Conservation (phyloP, 2,797 vertebrate genomes). For the Manis pentadactyla region DNA sequence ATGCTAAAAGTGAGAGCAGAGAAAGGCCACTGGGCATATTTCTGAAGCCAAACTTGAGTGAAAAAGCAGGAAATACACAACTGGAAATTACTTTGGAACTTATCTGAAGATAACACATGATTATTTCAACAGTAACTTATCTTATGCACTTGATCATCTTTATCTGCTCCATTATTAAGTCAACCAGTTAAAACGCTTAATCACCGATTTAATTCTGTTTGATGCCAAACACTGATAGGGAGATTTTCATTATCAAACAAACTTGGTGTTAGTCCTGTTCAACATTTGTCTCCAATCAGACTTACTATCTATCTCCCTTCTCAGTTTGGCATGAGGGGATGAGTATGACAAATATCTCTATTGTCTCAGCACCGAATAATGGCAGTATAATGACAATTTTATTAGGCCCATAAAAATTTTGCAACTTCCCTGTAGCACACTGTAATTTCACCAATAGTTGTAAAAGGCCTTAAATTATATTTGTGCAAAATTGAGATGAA, state of each 20-base stretch:
- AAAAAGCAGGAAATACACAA: constrained; percentile 56
- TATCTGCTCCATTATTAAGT: constrained; percentile 72
- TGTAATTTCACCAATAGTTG: constrained; percentile 93
- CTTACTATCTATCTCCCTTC: constrained; percentile 77
- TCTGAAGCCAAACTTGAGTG: constrained; percentile 56
- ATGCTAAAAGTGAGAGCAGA: background rate
- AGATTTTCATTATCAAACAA: constrained; percentile 67
- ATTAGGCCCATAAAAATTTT: constrained; percentile 94
- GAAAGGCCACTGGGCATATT: constrained; percentile 23
- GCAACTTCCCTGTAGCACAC: constrained; percentile 92
- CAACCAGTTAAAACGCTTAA: constrained; percentile 61
- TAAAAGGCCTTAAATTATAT: constrained; percentile 94
- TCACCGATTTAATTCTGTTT: constrained; percentile 70
- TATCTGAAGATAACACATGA: constrained; percentile 47
- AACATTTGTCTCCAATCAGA: constrained; percentile 81
- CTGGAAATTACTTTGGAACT: constrained; percentile 75
- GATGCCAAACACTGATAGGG: constrained; percentile 19
- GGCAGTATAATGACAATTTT: constrained; percentile 95
- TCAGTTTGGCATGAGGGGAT: constrained; percentile 77
- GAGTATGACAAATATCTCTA: constrained; percentile 84
- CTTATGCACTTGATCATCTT: constrained; percentile 76
- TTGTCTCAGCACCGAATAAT: constrained; percentile 88
- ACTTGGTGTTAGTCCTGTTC: constrained; percentile 72
- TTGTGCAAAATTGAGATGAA: constrained; percentile 93
- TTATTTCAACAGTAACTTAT: constrained; percentile 65